Evolutionary conservation across 1,140 invertebrate genomes (phyloP).

Genomic region (Brachionus sp.): DNA sequence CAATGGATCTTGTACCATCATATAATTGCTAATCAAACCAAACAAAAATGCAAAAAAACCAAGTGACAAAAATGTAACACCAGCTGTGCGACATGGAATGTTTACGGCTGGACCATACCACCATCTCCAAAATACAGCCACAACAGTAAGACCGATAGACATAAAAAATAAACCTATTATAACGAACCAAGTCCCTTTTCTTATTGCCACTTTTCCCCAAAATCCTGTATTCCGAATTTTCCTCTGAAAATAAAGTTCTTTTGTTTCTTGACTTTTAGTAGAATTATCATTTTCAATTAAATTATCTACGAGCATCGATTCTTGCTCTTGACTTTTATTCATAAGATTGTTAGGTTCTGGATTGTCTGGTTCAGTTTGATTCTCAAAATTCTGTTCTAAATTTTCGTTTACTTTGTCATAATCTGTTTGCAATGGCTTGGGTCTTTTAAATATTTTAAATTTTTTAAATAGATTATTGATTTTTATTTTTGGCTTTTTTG

Average conservation of each 20-base stretch:
- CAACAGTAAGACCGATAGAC: neutral
- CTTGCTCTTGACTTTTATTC: neutral
- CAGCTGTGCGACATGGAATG: constrained; percentile 2
- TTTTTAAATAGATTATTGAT: neutral
- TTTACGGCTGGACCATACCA: constrained; percentile 45
- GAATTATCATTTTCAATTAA: neutral
- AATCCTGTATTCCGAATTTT: constrained; percentile 35
- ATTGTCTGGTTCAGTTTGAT: neutral
- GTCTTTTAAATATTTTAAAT: neutral
- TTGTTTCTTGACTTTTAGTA: neutral
- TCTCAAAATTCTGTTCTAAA: neutral
- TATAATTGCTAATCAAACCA: neutral
- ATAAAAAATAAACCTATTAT: constrained; percentile 31
- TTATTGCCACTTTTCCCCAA: constrained; percentile 26
- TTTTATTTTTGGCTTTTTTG: too few relatives aligned
- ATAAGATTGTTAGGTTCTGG: neutral
- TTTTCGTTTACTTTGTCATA: neutral
- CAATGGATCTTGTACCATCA: constrained; percentile 1
- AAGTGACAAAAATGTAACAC: neutral
- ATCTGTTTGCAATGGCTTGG: neutral
- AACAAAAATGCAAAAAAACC: neutral
- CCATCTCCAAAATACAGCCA: constrained; percentile 30
- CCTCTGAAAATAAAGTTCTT: neutral
- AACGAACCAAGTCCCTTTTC: constrained; percentile 15
- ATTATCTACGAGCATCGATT: neutral